Conservation (phyloP, 2,113 vertebrate genomes). For the Amphiprion ocellaris region DNA sequence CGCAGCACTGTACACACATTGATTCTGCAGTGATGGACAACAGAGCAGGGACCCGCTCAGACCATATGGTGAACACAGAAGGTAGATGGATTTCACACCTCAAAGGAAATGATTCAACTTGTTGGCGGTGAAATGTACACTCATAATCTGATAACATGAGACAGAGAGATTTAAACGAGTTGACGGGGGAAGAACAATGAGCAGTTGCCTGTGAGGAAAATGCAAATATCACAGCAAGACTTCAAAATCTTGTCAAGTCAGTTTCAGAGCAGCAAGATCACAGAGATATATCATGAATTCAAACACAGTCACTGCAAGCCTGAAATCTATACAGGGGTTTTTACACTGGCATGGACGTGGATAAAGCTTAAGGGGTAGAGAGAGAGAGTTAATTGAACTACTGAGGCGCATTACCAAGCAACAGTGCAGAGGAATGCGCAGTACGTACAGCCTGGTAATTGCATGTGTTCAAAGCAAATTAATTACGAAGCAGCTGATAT, state of each 20-base stretch:
- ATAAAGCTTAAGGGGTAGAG: not conserved
- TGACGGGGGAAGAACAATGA: not conserved
- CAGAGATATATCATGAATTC: not conserved
- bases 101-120: not conserved
- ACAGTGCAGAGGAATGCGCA: slow-evolving; percentile 28
- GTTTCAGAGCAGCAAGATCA: not conserved
- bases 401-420: slow-evolving; percentile 35
- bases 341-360: slow-evolving; percentile 6
- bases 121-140: not conserved
- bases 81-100: slow-evolving; percentile 1
- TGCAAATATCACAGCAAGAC: not conserved
- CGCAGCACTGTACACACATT: slow-evolving; percentile 46
- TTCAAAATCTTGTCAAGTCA: not conserved
- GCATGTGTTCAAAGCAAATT: slow-evolving; percentile 23
- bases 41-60: slow-evolving; percentile 4
- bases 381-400: slow-evolving; percentile 35
- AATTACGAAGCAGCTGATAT: slow-evolving; percentile 29
- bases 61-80: not conserved
- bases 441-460: slow-evolving; percentile 17
- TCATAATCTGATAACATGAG: not conserved
- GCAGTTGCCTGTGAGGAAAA: not conserved
- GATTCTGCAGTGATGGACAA: slow-evolving; percentile 53
- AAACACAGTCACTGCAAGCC: not conserved
- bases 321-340: not conserved
- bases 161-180: not conserved